A percentile compares a stretch with the other conserved stretches of the same genome.
Conservation (phyloP, 2,888 invertebrate genomes). For the Drosophila recens region DNA sequence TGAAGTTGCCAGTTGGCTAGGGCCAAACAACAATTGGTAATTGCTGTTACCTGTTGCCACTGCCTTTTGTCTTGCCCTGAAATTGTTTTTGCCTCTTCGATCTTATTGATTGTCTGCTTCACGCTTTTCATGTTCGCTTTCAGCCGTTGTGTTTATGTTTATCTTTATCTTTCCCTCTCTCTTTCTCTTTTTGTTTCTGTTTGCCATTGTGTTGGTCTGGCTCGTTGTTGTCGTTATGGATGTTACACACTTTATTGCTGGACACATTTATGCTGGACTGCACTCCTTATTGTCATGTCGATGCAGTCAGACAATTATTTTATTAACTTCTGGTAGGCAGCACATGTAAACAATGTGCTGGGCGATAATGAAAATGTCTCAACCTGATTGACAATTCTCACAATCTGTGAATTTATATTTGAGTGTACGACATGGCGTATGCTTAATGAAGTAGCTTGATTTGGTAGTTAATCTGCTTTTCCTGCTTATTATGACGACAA, state of each 20-base stretch:
- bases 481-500: background rate
- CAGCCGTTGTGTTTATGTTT: slow-evolving; percentile 5
- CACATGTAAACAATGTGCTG: slow-evolving; percentile 26
- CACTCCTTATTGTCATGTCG: slow-evolving; percentile 32
- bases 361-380: slow-evolving; percentile 28
- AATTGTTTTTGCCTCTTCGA: slow-evolving; percentile 10
- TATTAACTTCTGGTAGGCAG: slow-evolving; percentile 47
- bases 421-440: slow-evolving; percentile 26
- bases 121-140: slow-evolving; percentile 69
- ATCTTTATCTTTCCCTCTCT: background rate
- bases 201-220: slow-evolving; percentile 3
- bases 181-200: slow-evolving; percentile 14
- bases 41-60: slow-evolving; percentile 69
- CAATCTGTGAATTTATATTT: slow-evolving; percentile 1
- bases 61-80: slow-evolving; percentile 27
- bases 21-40: slow-evolving; percentile 62
- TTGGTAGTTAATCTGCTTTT: background rate
- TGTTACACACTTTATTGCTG: slow-evolving; percentile 30
- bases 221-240: slow-evolving; percentile 13
- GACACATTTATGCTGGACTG: slow-evolving; percentile 41
- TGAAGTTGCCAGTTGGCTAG: slow-evolving; percentile 33
- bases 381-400: slow-evolving; percentile 15
- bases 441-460: slow-evolving; percentile 21
- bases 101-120: slow-evolving; percentile 68
- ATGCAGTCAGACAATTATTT: slow-evolving; percentile 54